These are phyloP conservation scores for Phenganax stokvisi DNA, from an alignment of 92 coral and sea anemone genomes.

Conservation along the genomic window DNA sequence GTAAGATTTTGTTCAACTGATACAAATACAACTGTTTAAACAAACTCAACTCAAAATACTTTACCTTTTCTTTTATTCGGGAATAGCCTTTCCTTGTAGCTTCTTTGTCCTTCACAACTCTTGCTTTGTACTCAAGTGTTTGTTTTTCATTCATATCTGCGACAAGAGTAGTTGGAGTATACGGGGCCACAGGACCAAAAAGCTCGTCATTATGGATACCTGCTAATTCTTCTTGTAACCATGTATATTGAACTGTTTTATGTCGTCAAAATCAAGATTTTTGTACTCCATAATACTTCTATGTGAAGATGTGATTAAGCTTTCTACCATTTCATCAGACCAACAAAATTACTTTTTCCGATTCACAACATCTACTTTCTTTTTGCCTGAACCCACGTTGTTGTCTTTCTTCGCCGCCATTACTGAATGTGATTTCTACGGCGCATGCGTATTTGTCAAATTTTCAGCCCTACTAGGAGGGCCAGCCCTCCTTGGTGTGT, in stretches of 20 bases:
- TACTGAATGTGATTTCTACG: not conserved
- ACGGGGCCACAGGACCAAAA: too few species aligned
- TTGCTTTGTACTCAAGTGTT: not conserved
- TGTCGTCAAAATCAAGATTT: not conserved
- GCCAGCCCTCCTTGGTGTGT: conserved; percentile 29
- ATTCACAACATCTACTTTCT: not conserved
- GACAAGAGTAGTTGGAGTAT: too few species aligned
- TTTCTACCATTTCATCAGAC: too few species aligned
- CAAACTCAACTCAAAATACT: too few species aligned
- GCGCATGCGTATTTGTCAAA: conserved; percentile 29
- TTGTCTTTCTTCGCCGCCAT: not conserved
- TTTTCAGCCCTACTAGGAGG: conserved; percentile 29
- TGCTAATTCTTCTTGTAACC: not conserved
- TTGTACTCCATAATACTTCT: not conserved
- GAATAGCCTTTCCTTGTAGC: not conserved
- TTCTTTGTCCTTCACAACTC: conserved; percentile 6
- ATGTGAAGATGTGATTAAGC: not conserved
- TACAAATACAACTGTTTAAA: too few species aligned
- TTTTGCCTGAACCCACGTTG: not conserved
- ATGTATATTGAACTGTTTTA: not conserved
- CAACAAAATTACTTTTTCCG: not conserved
- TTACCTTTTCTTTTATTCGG: not conserved
- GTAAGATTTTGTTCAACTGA: too few species aligned
- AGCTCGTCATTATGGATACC: too few species aligned
- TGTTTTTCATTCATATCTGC: not conserved